Percentiles rank a stretch among this genome's conserved stretches.
Evolutionary conservation across 2,797 vertebrate species (phyloP).

Genomic region (Sebastes glaucus): DNA sequence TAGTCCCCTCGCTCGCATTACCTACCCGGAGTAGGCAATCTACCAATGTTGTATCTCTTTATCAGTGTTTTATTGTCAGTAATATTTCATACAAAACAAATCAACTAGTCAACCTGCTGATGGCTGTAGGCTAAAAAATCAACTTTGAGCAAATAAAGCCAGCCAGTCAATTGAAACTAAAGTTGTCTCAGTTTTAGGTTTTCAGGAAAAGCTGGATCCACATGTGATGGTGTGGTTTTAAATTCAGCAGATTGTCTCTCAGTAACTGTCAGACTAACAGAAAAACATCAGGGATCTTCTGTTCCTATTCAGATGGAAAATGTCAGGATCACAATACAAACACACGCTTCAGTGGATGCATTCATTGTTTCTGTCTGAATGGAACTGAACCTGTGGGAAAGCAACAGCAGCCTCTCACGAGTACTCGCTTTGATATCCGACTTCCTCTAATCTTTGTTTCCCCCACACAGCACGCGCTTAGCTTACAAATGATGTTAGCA

Average conservation of each 20-base stretch:
- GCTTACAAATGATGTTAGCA: not conserved
- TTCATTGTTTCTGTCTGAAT: constrained; percentile 20
- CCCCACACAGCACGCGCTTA: not conserved
- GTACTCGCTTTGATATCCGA: not conserved
- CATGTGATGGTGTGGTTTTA: not conserved
- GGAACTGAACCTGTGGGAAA: constrained; percentile 18
- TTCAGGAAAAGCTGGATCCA: not conserved
- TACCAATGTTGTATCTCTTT: no score
- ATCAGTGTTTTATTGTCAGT: no score
- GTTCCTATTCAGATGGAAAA: constrained; percentile 10
- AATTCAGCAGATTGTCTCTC: not conserved
- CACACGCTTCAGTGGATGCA: constrained; percentile 1
- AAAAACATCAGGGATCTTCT: not conserved
- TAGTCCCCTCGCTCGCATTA: no score
- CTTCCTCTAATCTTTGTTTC: constrained; percentile 12
- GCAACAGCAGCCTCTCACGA: not conserved
- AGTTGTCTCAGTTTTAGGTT: not conserved
- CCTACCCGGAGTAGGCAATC: no score
- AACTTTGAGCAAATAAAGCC: no score
- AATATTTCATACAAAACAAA: no score
- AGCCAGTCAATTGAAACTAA: no score
- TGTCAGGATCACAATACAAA: constrained; percentile 9
- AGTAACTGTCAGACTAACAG: not conserved
- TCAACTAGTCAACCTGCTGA: no score
- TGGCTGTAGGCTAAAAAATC: no score